Evolutionary conservation across 2,797 vertebrate genomes (phyloP).

Genomic region (Sebastiscus tertius): DNA sequence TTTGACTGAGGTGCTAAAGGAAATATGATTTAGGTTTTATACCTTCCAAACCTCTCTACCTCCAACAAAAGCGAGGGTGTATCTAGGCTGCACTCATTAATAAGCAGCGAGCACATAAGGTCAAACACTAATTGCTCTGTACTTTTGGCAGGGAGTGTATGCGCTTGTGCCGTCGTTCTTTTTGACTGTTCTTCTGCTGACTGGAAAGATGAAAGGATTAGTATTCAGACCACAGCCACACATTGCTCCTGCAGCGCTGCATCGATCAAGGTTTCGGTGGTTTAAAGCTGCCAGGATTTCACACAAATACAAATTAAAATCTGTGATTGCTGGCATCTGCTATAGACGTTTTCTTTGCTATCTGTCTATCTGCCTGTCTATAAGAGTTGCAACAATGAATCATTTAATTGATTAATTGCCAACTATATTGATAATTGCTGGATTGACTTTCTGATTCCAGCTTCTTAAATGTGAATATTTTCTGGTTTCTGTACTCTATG

Average conservation of each 20-base stretch:
- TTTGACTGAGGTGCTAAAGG: neutral
- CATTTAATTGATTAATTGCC: too few relatives aligned
- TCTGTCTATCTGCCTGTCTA: neutral
- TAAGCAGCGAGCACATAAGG: conserved; percentile 23
- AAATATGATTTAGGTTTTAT: neutral
- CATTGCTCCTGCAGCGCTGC: neutral
- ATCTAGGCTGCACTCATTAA: conserved; percentile 19
- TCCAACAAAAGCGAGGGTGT: neutral
- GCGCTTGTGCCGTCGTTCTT: neutral
- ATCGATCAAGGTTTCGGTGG: conserved; percentile 17
- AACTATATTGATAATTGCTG: too few relatives aligned
- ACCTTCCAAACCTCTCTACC: neutral
- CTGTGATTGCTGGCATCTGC: neutral
- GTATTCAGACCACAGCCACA: conserved; percentile 26
- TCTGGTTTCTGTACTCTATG: neutral
- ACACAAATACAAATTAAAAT: conserved; percentile 6
- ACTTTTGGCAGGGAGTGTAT: conserved; percentile 20
- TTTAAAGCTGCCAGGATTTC: conserved; percentile 14
- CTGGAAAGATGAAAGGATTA: conserved; percentile 24
- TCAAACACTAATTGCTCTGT: conserved; percentile 38
- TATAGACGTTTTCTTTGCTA: neutral
- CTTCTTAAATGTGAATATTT: neutral
- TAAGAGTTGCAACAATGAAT: too few relatives aligned
- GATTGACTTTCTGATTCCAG: neutral
- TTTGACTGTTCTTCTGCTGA: conserved; percentile 1